Evolutionary conservation across 2,797 vertebrate genomes (phyloP), one percentile per base, ranked within the genome.

Genomic region (Spizella passerina): DNA sequence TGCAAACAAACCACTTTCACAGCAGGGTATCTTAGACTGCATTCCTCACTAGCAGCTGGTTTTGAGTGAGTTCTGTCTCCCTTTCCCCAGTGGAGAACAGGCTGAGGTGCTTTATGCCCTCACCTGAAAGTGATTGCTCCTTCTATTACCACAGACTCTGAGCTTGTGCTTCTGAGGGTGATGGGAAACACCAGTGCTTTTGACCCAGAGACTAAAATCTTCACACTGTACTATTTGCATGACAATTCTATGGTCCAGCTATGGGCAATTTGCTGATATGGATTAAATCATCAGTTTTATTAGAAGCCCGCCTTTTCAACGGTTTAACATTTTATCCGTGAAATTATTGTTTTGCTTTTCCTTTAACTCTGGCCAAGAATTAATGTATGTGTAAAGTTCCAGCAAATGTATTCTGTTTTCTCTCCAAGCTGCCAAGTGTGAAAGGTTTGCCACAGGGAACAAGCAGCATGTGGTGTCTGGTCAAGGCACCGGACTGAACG

Each of bases 1-100:
- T 92, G 86, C 60, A 95, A 95, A 80, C 44, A 68, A 88, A 70
- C 70, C 71, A 43, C 71, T 88, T 72, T 79, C 83, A 50, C 88
- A 90, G 77, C 71, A 68, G 90, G 83, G 39, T 59, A 32, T 76
- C 73, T 56, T 30, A 34, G 72, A 36, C 70, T 63, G 32, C 39
- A 63, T 94, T 96, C 84, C 53, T 91, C 19, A 10, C 49, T 52
- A 44, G n/a, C 26, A 85, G 56, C 55, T 8, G 1, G 26, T 82
- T 79, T 57, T 88, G 43, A 52, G 26, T 3, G 6, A 22, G 21
- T 50, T 83, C 61, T 86, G 39, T 24, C 49, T 88, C 53, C n/a
- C 24, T 56, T 36, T 85, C 12, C 12, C 10, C 19, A 21, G 1
- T 26, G 41, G 49, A 88, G n/a, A 44, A 68, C 41, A 61, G 38